Evolutionary conservation across 2,797 vertebrate species (phyloP), one percentile per base, ranked within the genome.

Genomic region (Rousettus madagascariensis): DNA sequence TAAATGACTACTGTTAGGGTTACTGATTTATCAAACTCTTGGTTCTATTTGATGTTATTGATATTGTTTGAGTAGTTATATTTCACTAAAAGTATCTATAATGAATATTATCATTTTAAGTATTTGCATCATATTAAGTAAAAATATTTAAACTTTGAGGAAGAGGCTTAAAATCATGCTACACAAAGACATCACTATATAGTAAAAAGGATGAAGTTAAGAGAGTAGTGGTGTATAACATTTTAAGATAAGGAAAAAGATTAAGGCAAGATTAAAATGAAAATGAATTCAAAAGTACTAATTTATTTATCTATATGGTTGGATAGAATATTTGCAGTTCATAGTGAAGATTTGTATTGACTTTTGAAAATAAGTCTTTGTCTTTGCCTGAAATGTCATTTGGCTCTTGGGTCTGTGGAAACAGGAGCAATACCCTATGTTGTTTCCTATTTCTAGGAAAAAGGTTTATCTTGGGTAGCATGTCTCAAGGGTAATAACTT

Each of bases 401-500:
- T 95, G 69, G 6, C 19, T 72, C 43, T 78, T 83, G 13, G 20
- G 6, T 66, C n/a, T 83, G 24, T 51, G 26, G 65, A 79, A 84
- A 86, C 16, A 80, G 43, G 53, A 59, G 28, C 19, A 87, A 77
- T 26, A 38, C 55, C 30, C 17, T 46, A 6, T 80, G 4, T 74
- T 75, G 8, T 22, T 61, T 13, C 3, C n/a, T 46, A 12, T 80
- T 91, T 92, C 33, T 53, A 57, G 33, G 12, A 61, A 36, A 61
- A 55, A 9, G 4, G 8, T 57, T 88, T 41, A 53, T 74, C 55
- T 72, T 68, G 12, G 36, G 7, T 38, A 30, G 3, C 30, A 61
- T 85, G 83, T 96, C 43, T 49, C 28, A 89, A 68, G 28, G 83
- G 46, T 89, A 94, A 72, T 59, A 51, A 66, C 43, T 38, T 66